Evolutionary conservation across 2,113 vertebrate genomes (phyloP).

Genomic region (Accipiter virgatus): DNA sequence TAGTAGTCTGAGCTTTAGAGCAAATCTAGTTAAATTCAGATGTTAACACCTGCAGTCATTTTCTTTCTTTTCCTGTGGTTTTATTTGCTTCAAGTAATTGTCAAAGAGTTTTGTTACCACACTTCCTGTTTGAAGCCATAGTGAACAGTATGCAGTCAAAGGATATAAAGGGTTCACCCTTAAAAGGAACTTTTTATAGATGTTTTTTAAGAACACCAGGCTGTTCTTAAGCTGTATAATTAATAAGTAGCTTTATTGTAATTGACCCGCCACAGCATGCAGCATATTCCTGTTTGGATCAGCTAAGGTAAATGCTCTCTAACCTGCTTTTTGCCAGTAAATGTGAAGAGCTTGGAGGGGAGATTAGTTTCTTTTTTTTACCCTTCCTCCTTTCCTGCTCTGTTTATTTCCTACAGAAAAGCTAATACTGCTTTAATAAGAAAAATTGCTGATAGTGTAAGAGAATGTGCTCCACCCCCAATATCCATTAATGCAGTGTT

Average conservation of each 20-base stretch:
- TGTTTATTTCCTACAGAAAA: not conserved
- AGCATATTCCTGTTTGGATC: not conserved
- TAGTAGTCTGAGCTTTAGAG: not conserved
- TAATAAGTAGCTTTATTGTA: not conserved
- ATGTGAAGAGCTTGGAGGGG: not conserved
- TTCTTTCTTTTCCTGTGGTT: slow-evolving; percentile 30
- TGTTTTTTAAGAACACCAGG: not conserved
- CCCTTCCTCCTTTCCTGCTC: not conserved
- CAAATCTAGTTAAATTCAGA: not conserved
- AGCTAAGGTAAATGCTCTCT: not conserved
- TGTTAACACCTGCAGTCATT: not conserved
- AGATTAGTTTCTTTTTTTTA: not conserved
- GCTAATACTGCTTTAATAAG: not conserved
- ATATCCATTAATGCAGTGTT: not conserved
- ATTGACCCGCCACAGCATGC: not conserved
- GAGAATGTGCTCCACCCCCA: not conserved
- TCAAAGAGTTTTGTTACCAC: not conserved
- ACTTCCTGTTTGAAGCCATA: slow-evolving; percentile 23
- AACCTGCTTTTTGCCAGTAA: not conserved
- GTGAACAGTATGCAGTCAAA: not conserved
- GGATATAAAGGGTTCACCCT: not conserved
- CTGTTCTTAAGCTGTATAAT: not conserved
- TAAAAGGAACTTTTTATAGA: not conserved
- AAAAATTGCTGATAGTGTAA: not conserved
- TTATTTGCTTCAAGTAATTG: not conserved